Evolutionary conservation across 2,113 vertebrate genomes (phyloP), one percentile per base, ranked within the genome.

Genomic region (Embiotoca jacksoni): DNA sequence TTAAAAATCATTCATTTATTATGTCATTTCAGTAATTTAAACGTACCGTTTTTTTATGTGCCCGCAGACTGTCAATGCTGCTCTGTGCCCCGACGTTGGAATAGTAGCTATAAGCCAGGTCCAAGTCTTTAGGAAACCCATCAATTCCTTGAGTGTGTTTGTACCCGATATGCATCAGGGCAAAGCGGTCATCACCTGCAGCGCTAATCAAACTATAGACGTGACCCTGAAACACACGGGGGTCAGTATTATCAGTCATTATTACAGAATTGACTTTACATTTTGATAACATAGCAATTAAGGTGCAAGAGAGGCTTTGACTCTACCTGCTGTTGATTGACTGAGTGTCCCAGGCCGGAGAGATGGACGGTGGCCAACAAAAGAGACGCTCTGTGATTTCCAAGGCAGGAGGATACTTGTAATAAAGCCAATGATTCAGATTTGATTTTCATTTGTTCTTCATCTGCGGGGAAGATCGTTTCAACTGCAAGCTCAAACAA

Each of bases 121-220:
- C 96, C 83, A 95, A 89, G 89, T 99, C 95, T 78, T 94, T 82
- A 0, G 95, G 95, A 68, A 98, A 98, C 37, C 91, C 92, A 69
- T 98, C 96, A 54, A 97, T 81, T 37, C 97, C 97, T 80, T 96
- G 95, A 71, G 95, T 91, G 89, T 99, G 98, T 85, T 98, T 98
- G 88, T 98, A 99, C 41, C 96, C 98, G 65, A 97, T 94, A 84
- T 96, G 97, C 95, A 99, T 94, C 70, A 97, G 93, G 63, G 96
- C 94, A 37, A 98, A 92, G 4, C 96, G 95, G 58, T 96, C 94
- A 0, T 95, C 94, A 8, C 89, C 95, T 44, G 94, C 93, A 33
- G 96, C 97, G 0, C 96, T 96, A 53, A 98, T 94, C 92, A 99
- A 91, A 91, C 96, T 97, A 59, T 97, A 98, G 49, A 97, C 77